Base-by-base conservation (phyloP, 2,113 vertebrate genomes). In the Nesogale talazaci region DNA sequence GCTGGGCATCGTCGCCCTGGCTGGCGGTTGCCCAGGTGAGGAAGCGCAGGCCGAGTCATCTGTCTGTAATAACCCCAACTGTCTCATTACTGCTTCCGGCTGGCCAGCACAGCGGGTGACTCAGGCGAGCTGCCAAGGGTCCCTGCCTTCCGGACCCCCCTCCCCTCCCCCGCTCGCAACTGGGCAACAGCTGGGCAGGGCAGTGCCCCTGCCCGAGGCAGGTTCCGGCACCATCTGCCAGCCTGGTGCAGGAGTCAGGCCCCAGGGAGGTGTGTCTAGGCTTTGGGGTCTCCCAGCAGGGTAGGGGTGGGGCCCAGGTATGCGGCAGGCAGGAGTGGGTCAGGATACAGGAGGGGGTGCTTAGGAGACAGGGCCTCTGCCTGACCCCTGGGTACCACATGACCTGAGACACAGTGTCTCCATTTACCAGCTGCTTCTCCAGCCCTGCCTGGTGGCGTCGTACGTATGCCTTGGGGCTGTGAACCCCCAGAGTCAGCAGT, bases 31-130 rank as follows among this genome's bases (percentile, higher is more conserved):
- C 93, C 88, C 4, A 19, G 40, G 25, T 83, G 91, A 89, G 16
- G 61, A 2, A 76, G 85, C 0, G 1, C 42, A 23, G 19, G 19
- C 2, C 19, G 0, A 95, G 86, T 40, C 94, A 93, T 82, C 88
- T 4, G 0, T 70, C 85, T 46, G 9, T 94, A 95, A 95, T 90
- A 93, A 90, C 89, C 23, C 92, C 94, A 91, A 96, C 96, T 95
- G 20, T 70, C 96, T 97, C 95, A 88, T 96, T 94, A 97, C 70
- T 76, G 61, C 92, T 77, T 23, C 31, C 85, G 3, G 34, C 93
- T 89, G 86, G 20, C 46, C 10, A 12, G 46, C 2, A 12, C 9
- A 52, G 46, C 12, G 9, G 46, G 67, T 91, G 94, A 96, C 93
- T 95, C 93, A 92, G 90, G 69, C 88, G 0, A 3, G 31, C 36